Conservation (phyloP, 1,140 invertebrate genomes). For the Choristoneura fumiferana region DNA sequence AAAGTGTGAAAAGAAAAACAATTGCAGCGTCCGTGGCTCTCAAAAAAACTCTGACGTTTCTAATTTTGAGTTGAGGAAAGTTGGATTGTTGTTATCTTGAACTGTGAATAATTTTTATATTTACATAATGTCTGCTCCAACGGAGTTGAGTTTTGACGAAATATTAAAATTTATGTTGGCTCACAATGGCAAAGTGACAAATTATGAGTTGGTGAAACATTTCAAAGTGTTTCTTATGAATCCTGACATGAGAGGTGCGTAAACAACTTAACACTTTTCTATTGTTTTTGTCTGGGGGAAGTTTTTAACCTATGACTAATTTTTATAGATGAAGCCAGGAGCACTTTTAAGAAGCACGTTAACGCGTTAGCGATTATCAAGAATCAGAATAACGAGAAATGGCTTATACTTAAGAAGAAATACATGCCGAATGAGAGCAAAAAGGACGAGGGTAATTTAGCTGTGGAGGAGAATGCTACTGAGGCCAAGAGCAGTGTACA, state of each 20-base stretch:
- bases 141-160: constrained; percentile 88
- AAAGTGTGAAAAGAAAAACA: no score
- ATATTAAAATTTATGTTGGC: constrained; percentile 90
- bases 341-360: constrained; percentile 94
- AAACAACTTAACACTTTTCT: constrained; percentile 20
- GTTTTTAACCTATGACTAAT: constrained; percentile 18
- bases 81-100: constrained; percentile 6
- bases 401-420: constrained; percentile 89
- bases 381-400: constrained; percentile 89
- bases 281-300: neutral
- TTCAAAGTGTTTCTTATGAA: constrained; percentile 92
- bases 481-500: constrained; percentile 54
- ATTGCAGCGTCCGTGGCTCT: neutral
- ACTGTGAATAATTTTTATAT: neutral
- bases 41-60: constrained; percentile 9
- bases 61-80: constrained; percentile 18
- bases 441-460: constrained; percentile 39
- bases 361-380: constrained; percentile 92
- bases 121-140: constrained; percentile 82
- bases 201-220: constrained; percentile 92
- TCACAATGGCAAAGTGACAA: constrained; percentile 91
- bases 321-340: constrained; percentile 87
- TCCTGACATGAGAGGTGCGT: constrained; percentile 86
- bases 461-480: constrained; percentile 33
- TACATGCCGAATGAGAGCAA: constrained; percentile 66